These are phyloP conservation scores for Sylvilagus bachmani DNA, from an alignment of 2,113 vertebrate genomes.

Conservation along the genomic window DNA sequence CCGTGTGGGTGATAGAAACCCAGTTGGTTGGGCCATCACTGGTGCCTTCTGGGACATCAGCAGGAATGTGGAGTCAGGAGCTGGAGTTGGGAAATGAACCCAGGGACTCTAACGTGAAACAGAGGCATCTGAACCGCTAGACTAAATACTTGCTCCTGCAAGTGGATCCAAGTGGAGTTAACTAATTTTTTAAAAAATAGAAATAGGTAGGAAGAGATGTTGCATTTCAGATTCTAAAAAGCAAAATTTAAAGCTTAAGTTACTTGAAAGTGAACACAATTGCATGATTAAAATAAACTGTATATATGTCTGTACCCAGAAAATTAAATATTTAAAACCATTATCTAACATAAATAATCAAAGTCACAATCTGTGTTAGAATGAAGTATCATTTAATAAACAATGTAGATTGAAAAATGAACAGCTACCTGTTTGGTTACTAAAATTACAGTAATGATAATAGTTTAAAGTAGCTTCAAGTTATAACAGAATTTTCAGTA, in stretches of 20 bases:
- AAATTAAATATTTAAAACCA: conserved; percentile 45
- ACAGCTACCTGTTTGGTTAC: neutral
- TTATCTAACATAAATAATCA: neutral
- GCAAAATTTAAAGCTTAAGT: conserved; percentile 34
- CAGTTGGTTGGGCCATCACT: too few relatives aligned
- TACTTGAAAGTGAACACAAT: neutral
- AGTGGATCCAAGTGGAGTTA: neutral
- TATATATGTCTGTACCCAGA: neutral
- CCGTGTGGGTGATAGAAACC: too few relatives aligned
- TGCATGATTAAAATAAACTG: conserved; percentile 53
- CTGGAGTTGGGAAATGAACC: too few relatives aligned
- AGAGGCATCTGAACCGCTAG: too few relatives aligned
- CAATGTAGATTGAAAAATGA: conserved; percentile 43
- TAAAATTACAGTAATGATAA: conserved; percentile 19
- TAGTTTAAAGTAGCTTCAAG: conserved; percentile 51
- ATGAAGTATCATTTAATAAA: conserved; percentile 33
- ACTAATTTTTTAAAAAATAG: neutral
- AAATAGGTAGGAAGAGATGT: neutral
- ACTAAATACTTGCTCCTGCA: too few relatives aligned
- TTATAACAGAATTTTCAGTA: conserved; percentile 32
- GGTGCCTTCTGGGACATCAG: too few relatives aligned
- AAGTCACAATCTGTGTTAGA: neutral
- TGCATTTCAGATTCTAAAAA: conserved; percentile 42
- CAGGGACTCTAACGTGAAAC: too few relatives aligned
- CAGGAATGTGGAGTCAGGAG: too few relatives aligned